Evolutionary conservation across 2,797 vertebrate species (phyloP).

Genomic region (Myotis pilosus): DNA sequence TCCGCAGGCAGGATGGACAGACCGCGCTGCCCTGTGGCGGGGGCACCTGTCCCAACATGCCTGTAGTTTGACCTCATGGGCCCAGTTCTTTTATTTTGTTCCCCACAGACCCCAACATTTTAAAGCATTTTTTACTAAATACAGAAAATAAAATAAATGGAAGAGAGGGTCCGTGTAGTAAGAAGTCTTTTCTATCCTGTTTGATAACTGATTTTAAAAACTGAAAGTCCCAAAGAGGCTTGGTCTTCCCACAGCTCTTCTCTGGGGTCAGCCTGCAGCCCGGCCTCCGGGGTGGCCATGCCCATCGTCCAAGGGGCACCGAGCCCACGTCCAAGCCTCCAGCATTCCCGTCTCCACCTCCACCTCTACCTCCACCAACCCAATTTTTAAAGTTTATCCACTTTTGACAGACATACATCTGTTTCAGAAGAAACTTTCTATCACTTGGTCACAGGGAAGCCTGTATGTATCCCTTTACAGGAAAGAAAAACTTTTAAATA

Average conservation of each 20-base stretch:
- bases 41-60: not conserved
- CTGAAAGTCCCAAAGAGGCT: not conserved
- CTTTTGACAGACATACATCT: slow-evolving; percentile 48
- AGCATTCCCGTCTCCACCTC: not conserved
- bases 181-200: not conserved
- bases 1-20: too few relatives aligned
- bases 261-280: not conserved
- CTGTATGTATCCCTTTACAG: not conserved
- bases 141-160: not conserved
- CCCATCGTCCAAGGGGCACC: not conserved
- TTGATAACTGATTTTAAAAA: not conserved
- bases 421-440: slow-evolving; percentile 34
- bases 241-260: not conserved
- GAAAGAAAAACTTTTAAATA: slow-evolving; percentile 34
- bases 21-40: not conserved
- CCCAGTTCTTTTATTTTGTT: not conserved
- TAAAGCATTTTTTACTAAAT: not conserved
- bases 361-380: not conserved
- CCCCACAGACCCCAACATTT: not conserved
- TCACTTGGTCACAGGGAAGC: slow-evolving; percentile 36
- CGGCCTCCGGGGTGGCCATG: too few relatives aligned
- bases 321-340: not conserved
- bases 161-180: not conserved
- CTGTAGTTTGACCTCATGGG: not conserved
- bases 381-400: not conserved